Evolutionary conservation across 2,113 vertebrate species (phyloP).

Genomic region (Python bivittatus): DNA sequence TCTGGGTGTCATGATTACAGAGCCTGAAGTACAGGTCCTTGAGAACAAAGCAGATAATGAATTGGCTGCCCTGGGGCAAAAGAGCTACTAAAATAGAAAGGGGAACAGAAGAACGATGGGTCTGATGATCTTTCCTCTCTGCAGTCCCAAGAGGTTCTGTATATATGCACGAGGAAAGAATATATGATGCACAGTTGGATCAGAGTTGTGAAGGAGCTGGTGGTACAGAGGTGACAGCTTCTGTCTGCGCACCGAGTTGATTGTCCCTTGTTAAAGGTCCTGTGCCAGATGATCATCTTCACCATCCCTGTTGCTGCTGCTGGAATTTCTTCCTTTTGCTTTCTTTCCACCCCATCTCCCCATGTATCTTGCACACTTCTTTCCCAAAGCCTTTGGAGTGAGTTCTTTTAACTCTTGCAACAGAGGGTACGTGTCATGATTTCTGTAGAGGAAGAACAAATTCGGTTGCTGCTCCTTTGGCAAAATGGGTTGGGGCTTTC

Average conservation of each 20-base stretch:
- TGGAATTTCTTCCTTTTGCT: neutral
- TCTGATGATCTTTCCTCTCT: neutral
- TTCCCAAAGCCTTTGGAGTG: fast-evolving
- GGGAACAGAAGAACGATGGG: neutral
- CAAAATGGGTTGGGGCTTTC: neutral
- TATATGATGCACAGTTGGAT: neutral
- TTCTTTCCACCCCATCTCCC: neutral
- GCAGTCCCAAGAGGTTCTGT: neutral
- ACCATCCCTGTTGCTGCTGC: fast-evolving
- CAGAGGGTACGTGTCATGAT: fast-evolving
- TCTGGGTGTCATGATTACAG: neutral
- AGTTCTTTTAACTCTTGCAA: neutral
- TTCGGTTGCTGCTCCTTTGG: fast-evolving
- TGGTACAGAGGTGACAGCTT: neutral
- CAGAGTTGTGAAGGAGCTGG: too few relatives aligned
- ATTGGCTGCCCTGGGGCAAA: fast-evolving
- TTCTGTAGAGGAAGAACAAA: neutral
- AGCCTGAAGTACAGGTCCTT: neutral
- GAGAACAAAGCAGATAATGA: neutral
- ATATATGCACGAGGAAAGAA: neutral
- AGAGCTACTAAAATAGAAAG: neutral
- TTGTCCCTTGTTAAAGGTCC: too few relatives aligned
- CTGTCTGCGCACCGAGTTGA: neutral
- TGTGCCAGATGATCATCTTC: fast-evolving
- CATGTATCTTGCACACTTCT: fast-evolving